Evolutionary conservation across 2,888 invertebrate species (phyloP).

Genomic region (Hydraecia micacea): DNA sequence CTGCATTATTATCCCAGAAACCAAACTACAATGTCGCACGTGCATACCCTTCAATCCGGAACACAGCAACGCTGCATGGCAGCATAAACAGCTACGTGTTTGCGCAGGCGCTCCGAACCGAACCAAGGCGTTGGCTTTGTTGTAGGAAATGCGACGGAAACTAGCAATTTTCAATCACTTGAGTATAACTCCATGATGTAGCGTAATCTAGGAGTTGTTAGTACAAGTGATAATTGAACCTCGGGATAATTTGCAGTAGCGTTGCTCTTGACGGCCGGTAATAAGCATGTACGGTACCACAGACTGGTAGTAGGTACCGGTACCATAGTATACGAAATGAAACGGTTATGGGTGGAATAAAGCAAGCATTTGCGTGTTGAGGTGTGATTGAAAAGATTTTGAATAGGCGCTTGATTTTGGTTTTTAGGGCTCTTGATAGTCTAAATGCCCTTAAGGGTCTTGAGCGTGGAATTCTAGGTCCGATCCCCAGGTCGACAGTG

Average conservation of each 20-base stretch:
- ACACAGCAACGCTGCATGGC: conserved; percentile 15
- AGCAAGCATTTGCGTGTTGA: conserved; percentile 6
- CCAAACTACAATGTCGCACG: not conserved
- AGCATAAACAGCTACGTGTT: conserved; percentile 13
- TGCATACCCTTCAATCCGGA: conserved; percentile 1
- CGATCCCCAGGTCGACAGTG: not conserved
- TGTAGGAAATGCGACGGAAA: conserved; percentile 49
- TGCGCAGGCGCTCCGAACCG: conserved; percentile 51
- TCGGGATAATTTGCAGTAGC: conserved; percentile 19
- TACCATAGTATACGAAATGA: not conserved
- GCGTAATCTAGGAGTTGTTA: conserved; percentile 25
- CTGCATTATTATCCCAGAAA: not conserved
- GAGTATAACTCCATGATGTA: conserved; percentile 20
- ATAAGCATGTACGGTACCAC: conserved; percentile 7
- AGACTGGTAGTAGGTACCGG: not conserved
- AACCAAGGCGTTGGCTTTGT: conserved; percentile 11
- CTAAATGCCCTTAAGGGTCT: too few species aligned
- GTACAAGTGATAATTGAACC: conserved; percentile 42
- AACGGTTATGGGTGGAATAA: not conserved
- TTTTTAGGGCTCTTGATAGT: not conserved
- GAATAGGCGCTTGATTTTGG: conserved; percentile 39
- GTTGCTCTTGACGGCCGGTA: conserved; percentile 4
- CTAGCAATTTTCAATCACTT: conserved; percentile 32
- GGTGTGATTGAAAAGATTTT: conserved; percentile 1
- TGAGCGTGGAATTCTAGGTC: not conserved